These are phyloP conservation scores for Neopelma chrysocephalum DNA, from an alignment of 2,797 vertebrate species.

Conservation along the genomic window DNA sequence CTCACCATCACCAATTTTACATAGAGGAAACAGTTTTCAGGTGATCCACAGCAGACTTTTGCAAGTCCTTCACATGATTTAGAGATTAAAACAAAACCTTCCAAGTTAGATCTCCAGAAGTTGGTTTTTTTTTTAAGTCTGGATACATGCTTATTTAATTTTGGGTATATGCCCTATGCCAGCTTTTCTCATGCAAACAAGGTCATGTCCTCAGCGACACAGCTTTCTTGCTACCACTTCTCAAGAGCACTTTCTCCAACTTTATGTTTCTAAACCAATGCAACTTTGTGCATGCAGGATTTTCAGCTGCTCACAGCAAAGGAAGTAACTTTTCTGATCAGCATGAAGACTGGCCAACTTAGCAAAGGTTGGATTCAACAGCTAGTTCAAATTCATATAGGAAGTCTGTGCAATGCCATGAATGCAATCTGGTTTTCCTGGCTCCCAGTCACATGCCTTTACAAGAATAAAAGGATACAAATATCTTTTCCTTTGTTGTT, in stretches of 20 bases:
- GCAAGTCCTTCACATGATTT: neutral
- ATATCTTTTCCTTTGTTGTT: neutral
- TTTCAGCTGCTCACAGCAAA: neutral
- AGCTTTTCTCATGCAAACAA: neutral
- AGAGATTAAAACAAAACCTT: neutral
- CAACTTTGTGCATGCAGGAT: neutral
- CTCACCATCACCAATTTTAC: neutral
- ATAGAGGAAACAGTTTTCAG: neutral
- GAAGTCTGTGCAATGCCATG: neutral
- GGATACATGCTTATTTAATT: neutral
- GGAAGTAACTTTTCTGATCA: neutral
- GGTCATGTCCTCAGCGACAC: neutral
- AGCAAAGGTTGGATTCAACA: neutral
- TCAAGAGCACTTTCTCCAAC: neutral
- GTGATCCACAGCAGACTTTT: neutral
- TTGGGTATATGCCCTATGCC: neutral
- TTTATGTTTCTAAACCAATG: neutral
- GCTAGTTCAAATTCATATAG: neutral
- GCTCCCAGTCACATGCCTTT: constrained; percentile 2
- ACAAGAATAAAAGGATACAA: constrained; percentile 10
- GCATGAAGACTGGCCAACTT: neutral
- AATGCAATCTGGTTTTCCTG: constrained; percentile 32
- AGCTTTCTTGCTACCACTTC: neutral
- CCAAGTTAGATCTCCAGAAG: neutral
- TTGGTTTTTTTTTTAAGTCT: neutral